These are phyloP conservation scores for Neolamprologus falcicula DNA, from an alignment of 2,113 vertebrate genomes.

Conservation along the genomic window DNA sequence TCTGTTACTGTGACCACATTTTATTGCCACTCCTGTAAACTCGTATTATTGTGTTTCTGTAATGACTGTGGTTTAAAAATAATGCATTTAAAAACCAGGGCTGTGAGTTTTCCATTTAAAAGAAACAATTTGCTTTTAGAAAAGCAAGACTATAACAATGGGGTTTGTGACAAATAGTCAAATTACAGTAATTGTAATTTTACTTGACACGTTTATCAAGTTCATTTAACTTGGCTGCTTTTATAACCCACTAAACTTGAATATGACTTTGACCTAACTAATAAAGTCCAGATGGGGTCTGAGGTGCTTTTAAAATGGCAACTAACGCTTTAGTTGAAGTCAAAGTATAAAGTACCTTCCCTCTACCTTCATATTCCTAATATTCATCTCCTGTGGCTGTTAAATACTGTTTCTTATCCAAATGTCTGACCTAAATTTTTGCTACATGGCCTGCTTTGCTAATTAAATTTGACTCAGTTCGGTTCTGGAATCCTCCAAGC, in stretches of 20 bases:
- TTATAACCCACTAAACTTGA: background rate
- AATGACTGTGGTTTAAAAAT: background rate
- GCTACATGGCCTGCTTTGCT: slow-evolving; percentile 9
- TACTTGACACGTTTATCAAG: background rate
- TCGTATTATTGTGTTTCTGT: background rate
- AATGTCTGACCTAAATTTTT: slow-evolving; percentile 7
- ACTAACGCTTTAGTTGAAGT: background rate
- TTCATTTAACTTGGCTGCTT: background rate
- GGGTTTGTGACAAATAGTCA: background rate
- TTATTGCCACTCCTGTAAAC: background rate
- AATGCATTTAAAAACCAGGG: background rate
- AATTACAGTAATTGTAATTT: background rate
- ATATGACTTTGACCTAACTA: background rate
- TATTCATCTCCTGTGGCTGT: background rate
- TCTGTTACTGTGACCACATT: background rate
- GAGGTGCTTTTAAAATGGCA: background rate
- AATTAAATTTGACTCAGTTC: slow-evolving; percentile 21
- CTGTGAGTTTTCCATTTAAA: background rate
- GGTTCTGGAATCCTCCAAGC: background rate
- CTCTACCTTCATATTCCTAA: background rate
- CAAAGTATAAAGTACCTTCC: background rate
- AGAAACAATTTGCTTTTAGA: background rate
- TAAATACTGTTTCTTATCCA: background rate
- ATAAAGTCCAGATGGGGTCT: background rate
- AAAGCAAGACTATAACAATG: background rate